A percentile compares a stretch with the other conserved stretches of the same genome.
These are phyloP conservation scores for Kuschelorhynchus macadamiae DNA, from an alignment of 2,888 invertebrate species.

Conservation along the genomic window DNA sequence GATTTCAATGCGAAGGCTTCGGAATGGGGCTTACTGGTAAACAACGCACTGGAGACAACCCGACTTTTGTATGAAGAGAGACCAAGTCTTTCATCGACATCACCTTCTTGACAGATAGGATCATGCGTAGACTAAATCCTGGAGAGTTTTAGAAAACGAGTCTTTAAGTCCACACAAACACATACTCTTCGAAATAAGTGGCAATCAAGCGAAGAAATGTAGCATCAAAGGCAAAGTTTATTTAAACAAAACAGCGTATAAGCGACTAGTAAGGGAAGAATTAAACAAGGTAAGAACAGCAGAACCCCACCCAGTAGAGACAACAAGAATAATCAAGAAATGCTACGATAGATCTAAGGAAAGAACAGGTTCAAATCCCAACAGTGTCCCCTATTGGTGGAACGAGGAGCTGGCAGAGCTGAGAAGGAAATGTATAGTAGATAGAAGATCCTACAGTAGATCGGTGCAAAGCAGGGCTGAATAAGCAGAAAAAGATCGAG, in stretches of 20 bases:
- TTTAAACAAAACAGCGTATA: too few species aligned
- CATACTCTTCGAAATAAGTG: not conserved
- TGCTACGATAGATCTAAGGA: too few species aligned
- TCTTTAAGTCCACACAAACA: not conserved
- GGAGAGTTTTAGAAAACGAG: not conserved
- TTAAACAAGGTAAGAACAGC: not conserved
- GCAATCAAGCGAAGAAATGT: too few species aligned
- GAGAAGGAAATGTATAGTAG: not conserved
- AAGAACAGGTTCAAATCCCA: not conserved
- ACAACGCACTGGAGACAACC: too few species aligned
- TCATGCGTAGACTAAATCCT: not conserved
- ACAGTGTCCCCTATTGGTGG: constrained; percentile 11
- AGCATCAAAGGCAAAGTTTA: not conserved
- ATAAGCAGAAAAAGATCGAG: not conserved
- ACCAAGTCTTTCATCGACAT: not conserved
- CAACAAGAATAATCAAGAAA: not conserved
- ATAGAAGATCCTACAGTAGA: not conserved
- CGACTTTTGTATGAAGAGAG: too few species aligned
- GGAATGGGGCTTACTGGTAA: not conserved
- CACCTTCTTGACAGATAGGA: not conserved
- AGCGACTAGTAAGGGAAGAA: not conserved
- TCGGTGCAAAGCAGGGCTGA: not conserved
- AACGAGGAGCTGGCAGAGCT: not conserved
- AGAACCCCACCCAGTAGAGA: too few species aligned
- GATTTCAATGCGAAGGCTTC: constrained; percentile 11